A percentile compares a stretch with the other conserved stretches of the same genome.
Conservation (phyloP, 2,888 invertebrate genomes). For the Plagiodera versicolora region DNA sequence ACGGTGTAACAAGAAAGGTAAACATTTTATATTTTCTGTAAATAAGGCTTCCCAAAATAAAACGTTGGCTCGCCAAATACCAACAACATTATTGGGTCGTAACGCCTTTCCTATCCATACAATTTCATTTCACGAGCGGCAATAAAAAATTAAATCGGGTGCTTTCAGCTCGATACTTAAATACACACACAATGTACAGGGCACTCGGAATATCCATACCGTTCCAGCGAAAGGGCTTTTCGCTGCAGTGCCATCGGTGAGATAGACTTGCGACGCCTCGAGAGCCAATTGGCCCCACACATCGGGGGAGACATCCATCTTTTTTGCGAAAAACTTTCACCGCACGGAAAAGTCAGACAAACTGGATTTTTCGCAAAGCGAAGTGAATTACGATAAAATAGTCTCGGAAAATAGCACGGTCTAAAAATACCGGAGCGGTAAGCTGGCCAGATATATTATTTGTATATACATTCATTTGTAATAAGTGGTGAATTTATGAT, state of each 20-base stretch:
- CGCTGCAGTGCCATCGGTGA: constrained; percentile 76
- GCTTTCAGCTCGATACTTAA: not conserved
- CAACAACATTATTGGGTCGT: no score
- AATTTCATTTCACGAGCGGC: no score
- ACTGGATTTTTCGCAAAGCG: not conserved
- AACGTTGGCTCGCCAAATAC: no score
- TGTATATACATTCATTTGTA: not conserved
- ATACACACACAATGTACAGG: constrained; percentile 2
- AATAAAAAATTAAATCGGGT: not conserved
- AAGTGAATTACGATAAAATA: constrained; percentile 3
- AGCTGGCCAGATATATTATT: no score
- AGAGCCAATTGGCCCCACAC: constrained; percentile 89
- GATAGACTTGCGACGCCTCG: constrained; percentile 83
- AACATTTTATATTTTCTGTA: no score
- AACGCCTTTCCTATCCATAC: no score
- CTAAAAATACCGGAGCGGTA: constrained; percentile 35
- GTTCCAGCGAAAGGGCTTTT: constrained; percentile 83
- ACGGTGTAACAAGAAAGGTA: no score
- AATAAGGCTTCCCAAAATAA: no score
- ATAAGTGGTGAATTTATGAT: not conserved
- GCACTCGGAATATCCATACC: constrained; percentile 58
- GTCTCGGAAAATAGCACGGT: constrained; percentile 21
- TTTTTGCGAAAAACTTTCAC: constrained; percentile 15
- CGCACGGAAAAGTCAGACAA: constrained; percentile 2
- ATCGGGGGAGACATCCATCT: constrained; percentile 59